Evolutionary conservation across 1,140 invertebrate species (phyloP), one percentile per base, ranked within the genome.

Genomic region (Parasteatoda tepidariorum): DNA sequence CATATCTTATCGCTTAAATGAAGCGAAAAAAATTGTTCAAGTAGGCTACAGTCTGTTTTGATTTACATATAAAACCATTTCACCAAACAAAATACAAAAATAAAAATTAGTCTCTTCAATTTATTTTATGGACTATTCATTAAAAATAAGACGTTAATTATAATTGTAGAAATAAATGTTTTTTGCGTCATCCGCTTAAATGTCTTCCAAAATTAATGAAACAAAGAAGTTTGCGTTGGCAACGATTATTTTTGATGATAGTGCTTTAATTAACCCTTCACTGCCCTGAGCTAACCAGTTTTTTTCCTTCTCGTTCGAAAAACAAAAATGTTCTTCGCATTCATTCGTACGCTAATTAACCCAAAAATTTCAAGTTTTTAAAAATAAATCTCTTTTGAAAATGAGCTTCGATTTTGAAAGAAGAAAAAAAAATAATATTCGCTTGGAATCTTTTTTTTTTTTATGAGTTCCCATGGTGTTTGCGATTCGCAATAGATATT

Each of bases 321-420:
- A 79, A 33, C 30, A 79, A 79, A 79, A 67, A 55, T 79, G 41
- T 68, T 55, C 41, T 67, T 38, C 41, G 64, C 57, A 67, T 79
- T 79, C 75, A 79, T 79, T 55, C 34, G 41, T 22, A 64, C 64
- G 48, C 62, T 79, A 79, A 79, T 79, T 79, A 79, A 79, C 75
- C 75, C 75, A 55, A 67, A 48, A 79, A 79, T 67, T 79, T 79
- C 64, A 57, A 38, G 75, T 79, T 79, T 79, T 79, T 79, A 79
- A 79, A 48, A 64, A 18, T 28, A 57, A n/a, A 15, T 26, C 41
- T 67, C 62, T 55, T 79, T 79, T 57, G 30, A 57, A 61, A 79
- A 38, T 55, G 41, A 74, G 54, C 38, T 55, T 4, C 54, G 30
- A 33, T 24, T 13, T 24, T 3, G 3, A 38, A 71, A 22, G 24